phyloP scores from a whole-genome alignment of 2,888 invertebrate genomes.

The Hypomecis punctinalis region DNA sequence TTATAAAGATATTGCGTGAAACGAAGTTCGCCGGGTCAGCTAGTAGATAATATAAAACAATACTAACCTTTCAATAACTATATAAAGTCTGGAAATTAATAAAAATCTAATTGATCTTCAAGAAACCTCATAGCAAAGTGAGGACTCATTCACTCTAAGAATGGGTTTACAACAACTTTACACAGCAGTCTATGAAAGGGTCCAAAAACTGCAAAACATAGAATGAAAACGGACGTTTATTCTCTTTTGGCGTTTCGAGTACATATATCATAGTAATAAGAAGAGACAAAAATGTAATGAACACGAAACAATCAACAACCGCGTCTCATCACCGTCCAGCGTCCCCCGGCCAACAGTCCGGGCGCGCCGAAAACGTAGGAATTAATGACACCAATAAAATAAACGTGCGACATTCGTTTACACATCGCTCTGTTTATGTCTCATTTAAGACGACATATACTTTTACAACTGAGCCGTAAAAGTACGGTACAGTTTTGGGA shows the following conservation, averaged over 20 bases:
- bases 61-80: too few relatives aligned
- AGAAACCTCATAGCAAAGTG: too few relatives aligned
- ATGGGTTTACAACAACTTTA: too few relatives aligned
- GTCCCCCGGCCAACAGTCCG: slow-evolving; percentile 49
- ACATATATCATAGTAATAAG: neutral
- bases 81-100: too few relatives aligned
- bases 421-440: slow-evolving; percentile 83
- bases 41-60: too few relatives aligned
- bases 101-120: too few relatives aligned
- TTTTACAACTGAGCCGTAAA: slow-evolving; percentile 79
- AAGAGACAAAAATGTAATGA: slow-evolving; percentile 4
- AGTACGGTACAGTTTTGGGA: slow-evolving; percentile 15
- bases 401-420: slow-evolving; percentile 83
- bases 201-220: too few relatives aligned
- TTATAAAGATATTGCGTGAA: too few relatives aligned
- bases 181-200: too few relatives aligned
- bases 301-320: slow-evolving; percentile 29
- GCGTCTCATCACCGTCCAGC: slow-evolving; percentile 47
- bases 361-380: slow-evolving; percentile 73
- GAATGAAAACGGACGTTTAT: neutral
- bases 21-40: too few relatives aligned
- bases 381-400: slow-evolving; percentile 83
- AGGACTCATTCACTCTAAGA: too few relatives aligned
- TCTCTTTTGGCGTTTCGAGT: neutral
- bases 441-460: slow-evolving; percentile 83